These are phyloP conservation scores for Enteromius mattozi DNA, from an alignment of 2,797 vertebrate species.

Conservation along the genomic window DNA sequence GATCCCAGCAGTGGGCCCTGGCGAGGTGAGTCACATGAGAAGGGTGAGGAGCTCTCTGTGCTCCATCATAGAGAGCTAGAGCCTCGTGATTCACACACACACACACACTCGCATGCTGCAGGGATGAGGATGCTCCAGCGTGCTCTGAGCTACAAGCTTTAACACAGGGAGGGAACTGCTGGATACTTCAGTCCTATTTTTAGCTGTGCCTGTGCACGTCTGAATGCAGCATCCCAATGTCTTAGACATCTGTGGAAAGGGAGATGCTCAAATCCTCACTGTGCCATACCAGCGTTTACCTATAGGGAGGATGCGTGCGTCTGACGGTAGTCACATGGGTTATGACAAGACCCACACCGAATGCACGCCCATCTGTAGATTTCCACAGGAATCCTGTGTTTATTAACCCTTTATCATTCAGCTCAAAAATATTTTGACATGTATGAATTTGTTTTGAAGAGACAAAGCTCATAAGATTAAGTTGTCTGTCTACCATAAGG, in stretches of 20 bases:
- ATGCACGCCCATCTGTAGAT: conserved; percentile 16
- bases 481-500: background rate
- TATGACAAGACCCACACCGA: background rate
- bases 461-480: background rate
- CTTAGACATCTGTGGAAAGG: conserved; percentile 19
- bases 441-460: background rate
- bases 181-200: conserved; percentile 35
- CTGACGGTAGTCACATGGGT: background rate
- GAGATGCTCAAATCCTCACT: conserved; percentile 6
- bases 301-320: background rate
- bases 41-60: conserved; percentile 56
- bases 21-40: conserved; percentile 82
- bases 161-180: conserved; percentile 36
- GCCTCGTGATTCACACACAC: conserved; percentile 32
- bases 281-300: background rate
- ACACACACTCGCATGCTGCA: conserved; percentile 4
- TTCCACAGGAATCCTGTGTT: conserved; percentile 13
- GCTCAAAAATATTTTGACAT: background rate
- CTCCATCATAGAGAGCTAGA: conserved; percentile 40
- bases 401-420: conserved; percentile 3
- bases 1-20: conserved; percentile 80
- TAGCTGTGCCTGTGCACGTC: conserved; percentile 11
- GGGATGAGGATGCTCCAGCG: conserved; percentile 34
- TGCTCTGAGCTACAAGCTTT: conserved; percentile 47
- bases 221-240: conserved; percentile 10